Conservation (phyloP, 1,140 invertebrate species). For the Bombus confusus region DNA sequence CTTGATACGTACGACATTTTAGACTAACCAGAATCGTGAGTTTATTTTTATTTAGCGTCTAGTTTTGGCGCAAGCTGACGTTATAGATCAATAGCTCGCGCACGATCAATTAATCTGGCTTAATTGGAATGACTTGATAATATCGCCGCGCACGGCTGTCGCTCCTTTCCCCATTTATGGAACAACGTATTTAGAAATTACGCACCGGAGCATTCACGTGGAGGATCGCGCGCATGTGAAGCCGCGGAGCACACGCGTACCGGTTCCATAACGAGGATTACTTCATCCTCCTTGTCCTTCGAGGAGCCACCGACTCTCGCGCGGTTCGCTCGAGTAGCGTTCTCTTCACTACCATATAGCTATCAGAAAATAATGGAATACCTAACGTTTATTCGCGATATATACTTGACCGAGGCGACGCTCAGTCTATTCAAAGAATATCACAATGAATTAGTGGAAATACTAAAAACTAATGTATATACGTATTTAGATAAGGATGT, state of each 20-base stretch:
- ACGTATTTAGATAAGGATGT: too few relatives aligned
- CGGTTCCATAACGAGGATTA: slow-evolving; percentile 70
- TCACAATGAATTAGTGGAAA: background rate
- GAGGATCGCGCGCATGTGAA: slow-evolving; percentile 49
- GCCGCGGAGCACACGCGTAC: slow-evolving; percentile 58
- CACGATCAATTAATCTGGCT: slow-evolving; percentile 25
- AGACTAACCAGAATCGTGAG: background rate
- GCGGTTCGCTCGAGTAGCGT: background rate
- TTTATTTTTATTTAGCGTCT: background rate
- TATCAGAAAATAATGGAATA: slow-evolving; percentile 9
- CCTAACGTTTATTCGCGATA: background rate
- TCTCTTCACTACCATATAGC: background rate
- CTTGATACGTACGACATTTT: background rate
- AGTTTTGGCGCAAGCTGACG: background rate
- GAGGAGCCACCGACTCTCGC: slow-evolving; percentile 50
- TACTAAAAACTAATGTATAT: background rate
- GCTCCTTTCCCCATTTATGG: slow-evolving; percentile 51
- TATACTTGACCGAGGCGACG: background rate
- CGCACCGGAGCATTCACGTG: slow-evolving; percentile 54
- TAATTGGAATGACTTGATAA: slow-evolving; percentile 45
- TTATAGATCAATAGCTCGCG: background rate
- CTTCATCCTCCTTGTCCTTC: slow-evolving; percentile 70
- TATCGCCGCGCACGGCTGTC: slow-evolving; percentile 32
- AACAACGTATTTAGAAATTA: slow-evolving; percentile 67
- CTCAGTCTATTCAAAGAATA: background rate